Evolutionary conservation across 2,797 vertebrate species (phyloP).

Genomic region (Emys orbicularis): DNA sequence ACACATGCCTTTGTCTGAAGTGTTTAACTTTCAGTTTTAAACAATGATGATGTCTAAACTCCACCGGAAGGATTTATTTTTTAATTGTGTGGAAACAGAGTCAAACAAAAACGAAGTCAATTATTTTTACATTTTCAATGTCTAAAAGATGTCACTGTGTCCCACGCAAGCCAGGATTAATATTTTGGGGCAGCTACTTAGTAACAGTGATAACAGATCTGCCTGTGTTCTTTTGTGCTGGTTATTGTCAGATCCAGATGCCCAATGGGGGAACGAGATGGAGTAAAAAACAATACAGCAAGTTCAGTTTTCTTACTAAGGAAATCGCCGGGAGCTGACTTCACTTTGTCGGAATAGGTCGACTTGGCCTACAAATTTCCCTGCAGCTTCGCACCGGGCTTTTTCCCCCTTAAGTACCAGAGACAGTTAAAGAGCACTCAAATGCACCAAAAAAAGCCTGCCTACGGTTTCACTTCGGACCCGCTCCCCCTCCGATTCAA

Average conservation of each 20-base stretch:
- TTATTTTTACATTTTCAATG: slow-evolving; percentile 37
- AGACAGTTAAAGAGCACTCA: slow-evolving; percentile 47
- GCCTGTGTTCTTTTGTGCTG: slow-evolving; percentile 30
- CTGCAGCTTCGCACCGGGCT: not conserved
- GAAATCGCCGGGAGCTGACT: not conserved
- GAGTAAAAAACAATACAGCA: not conserved
- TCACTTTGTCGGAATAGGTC: not conserved
- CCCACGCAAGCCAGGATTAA: not conserved
- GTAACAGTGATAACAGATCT: not conserved
- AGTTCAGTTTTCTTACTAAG: not conserved
- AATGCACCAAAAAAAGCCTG: slow-evolving; percentile 23
- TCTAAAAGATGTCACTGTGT: slow-evolving; percentile 1
- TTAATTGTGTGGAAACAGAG: not conserved
- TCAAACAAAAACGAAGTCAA: not conserved
- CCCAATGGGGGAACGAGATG: not conserved
- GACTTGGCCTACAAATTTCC: not conserved
- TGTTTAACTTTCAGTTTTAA: slow-evolving; percentile 51
- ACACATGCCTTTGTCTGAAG: not conserved
- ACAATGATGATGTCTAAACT: not conserved
- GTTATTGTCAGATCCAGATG: slow-evolving; percentile 12
- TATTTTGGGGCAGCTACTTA: not conserved
- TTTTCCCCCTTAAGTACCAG: not conserved
- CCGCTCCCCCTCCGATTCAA: not conserved
- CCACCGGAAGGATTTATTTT: not conserved
- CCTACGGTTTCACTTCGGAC: not conserved